Percentiles rank a stretch among this genome's conserved stretches.
Evolutionary conservation across 2,113 vertebrate genomes (phyloP).

Genomic region (Glaucomys volans): DNA sequence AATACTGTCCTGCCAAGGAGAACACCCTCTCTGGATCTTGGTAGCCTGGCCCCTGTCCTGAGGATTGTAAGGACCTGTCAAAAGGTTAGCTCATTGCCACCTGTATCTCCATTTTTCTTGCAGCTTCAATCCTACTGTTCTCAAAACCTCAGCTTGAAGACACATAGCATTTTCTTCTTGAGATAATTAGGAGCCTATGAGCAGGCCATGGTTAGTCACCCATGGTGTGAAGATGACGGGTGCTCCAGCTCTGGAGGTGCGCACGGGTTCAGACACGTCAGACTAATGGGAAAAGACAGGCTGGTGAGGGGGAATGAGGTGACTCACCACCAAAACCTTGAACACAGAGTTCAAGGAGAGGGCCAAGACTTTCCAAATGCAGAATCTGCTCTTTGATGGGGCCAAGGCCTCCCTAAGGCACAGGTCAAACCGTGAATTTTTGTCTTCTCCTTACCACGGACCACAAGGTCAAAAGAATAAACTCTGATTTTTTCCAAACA

Average conservation of each 20-base stretch:
- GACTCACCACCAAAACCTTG: constrained; percentile 72
- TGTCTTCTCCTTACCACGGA: background rate
- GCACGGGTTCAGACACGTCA: constrained; percentile 63
- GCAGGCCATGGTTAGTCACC: constrained; percentile 70
- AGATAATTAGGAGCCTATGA: constrained; percentile 63
- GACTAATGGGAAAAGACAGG: constrained; percentile 33
- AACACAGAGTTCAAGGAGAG: constrained; percentile 73
- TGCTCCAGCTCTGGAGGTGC: constrained; percentile 43
- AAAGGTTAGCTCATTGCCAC: background rate
- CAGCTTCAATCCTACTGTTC: constrained; percentile 15
- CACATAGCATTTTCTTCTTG: constrained; percentile 39
- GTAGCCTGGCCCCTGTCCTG: constrained; percentile 20
- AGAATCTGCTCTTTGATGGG: background rate
- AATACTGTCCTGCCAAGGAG: constrained; percentile 31
- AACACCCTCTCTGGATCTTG: constrained; percentile 13
- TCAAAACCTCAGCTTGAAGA: background rate
- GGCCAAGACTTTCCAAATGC: constrained; percentile 12
- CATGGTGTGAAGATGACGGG: constrained; percentile 48
- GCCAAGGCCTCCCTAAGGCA: background rate
- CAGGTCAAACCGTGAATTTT: background rate
- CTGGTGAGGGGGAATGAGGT: constrained; percentile 41
- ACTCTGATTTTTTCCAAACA: background rate
- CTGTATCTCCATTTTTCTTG: background rate
- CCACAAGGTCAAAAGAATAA: background rate
- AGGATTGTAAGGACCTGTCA: background rate